Conservation (phyloP, 1,140 invertebrate species). For the Anastrepha obliqua region DNA sequence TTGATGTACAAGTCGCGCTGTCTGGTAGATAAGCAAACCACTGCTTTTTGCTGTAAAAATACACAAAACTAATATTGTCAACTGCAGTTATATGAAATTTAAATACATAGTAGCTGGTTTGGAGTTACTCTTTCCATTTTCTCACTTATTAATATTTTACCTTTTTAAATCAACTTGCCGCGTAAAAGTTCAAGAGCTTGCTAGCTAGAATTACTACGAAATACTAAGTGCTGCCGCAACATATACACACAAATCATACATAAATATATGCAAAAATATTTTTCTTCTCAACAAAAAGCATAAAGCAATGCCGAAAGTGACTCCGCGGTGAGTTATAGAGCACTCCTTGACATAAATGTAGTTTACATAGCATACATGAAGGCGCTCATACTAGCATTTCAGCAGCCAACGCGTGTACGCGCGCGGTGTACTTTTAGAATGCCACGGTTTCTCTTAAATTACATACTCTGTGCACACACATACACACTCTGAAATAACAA, state of each 20-base stretch:
- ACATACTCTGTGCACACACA: not conserved
- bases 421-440: not conserved
- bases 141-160: not conserved
- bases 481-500: not conserved
- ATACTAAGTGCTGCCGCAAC: not conserved
- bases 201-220: not conserved
- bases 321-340: not conserved
- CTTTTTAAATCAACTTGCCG: not conserved
- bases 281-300: not conserved
- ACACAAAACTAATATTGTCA: too few relatives aligned
- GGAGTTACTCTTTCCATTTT: not conserved
- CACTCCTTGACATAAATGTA: conserved; percentile 15
- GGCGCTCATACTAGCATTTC: not conserved
- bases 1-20: too few relatives aligned
- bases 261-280: not conserved
- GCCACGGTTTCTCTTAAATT: not conserved
- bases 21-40: too few relatives aligned
- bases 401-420: not conserved
- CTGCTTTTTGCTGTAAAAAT: too few relatives aligned
- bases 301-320: not conserved
- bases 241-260: not conserved
- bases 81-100: too few relatives aligned
- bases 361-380: not conserved
- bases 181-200: not conserved
- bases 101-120: too few relatives aligned